Conservation (phyloP, 2,888 invertebrate genomes). For the Odontocolon sp. region DNA sequence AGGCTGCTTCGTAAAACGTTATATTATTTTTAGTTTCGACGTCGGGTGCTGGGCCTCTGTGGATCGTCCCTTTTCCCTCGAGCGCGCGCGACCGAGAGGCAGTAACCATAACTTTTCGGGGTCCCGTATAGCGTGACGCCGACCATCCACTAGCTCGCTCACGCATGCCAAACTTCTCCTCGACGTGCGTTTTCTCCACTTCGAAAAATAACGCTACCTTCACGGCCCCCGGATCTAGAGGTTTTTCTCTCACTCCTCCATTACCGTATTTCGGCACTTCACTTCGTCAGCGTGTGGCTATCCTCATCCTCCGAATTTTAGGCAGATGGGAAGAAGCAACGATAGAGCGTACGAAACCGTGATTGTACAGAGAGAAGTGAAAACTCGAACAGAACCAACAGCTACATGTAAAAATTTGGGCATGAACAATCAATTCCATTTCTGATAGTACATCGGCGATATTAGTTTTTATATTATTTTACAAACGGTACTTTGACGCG, state of each 20-base stretch:
- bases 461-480: no score
- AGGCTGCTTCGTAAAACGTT: conserved; percentile 73
- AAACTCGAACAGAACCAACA: no score
- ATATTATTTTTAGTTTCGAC: conserved; percentile 77
- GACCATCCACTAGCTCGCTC: conserved; percentile 75
- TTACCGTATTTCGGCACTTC: conserved; percentile 32
- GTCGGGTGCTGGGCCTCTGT: conserved; percentile 52
- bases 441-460: no score
- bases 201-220: not conserved
- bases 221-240: conserved; percentile 14
- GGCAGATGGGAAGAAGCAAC: conserved; percentile 24
- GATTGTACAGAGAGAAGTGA: no score
- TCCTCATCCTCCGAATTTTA: not conserved
- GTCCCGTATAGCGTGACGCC: conserved; percentile 76
- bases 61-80: conserved; percentile 66
- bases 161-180: conserved; percentile 71
- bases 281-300: conserved; percentile 12
- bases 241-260: conserved; percentile 33
- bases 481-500: no score
- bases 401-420: no score
- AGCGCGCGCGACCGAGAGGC: conserved; percentile 59
- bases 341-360: no score
- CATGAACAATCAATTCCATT: no score
- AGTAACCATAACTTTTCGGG: conserved; percentile 78
- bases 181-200: conserved; percentile 44